Evolutionary conservation across 2,113 vertebrate genomes (phyloP), one percentile per base, ranked within the genome.

Genomic region (Chloroceryle aenea): DNA sequence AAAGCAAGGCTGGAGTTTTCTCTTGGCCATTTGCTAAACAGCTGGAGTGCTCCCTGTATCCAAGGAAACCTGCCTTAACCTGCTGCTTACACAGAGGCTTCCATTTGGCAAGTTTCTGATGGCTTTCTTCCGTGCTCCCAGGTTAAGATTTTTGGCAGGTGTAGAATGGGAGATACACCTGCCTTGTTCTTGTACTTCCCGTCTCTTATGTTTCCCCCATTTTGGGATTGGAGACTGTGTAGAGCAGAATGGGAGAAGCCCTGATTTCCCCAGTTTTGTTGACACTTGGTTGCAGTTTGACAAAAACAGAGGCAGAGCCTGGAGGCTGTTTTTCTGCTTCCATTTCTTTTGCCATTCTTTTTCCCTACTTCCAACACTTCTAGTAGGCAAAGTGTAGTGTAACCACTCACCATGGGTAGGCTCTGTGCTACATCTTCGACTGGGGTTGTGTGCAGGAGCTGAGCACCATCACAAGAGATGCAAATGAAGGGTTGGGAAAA

Each of bases 21-120:
- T 91, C 56, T 53, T 92, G 95, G 75, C 85, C 93, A 61, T 96
- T 96, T 94, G 50, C 95, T 95, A 74, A 96, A 96, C 95, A 95
- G 95, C 95, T 96, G 95, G 96, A 97, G 85, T 92, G 75, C 75
- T 93, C 87, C 89, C 76, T 96, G 96, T 97, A 94, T 96, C 96
- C 96, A 97, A 94, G 90, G 95, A 96, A 95, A 97, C 94, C 90
- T 92, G 87, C 47, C 75, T 95, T 96, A 96, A 95, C 93, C 95
- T 95, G 85, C 85, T 93, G 90, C 79, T 93, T 34, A 32, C 68
- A n/a, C 55, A 67, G 50, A 95, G 38, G 75, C 55, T 90, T 77
- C 85, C 2, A 1, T 20, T 80, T 4, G 8, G 42, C 56, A 87
- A 80, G 67, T 86, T 85, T 66, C 85, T 80, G 63, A 69, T 0